phyloP scores from a whole-genome alignment of 2,888 invertebrate species.

The Drosophila lacicola region DNA sequence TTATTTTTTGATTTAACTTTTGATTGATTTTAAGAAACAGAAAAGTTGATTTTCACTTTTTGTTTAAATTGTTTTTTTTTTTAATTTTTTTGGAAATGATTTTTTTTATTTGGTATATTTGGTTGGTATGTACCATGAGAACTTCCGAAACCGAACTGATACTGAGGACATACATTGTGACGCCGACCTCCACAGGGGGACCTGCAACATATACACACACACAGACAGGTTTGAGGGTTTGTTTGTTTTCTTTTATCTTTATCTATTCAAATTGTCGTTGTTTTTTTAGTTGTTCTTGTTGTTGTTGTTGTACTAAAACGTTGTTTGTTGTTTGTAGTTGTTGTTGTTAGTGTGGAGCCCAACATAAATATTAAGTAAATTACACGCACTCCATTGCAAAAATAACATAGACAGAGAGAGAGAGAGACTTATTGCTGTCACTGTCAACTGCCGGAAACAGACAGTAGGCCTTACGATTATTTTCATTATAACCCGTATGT shows the following conservation, averaged over 20 bases:
- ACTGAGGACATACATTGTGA: conserved; percentile 99
- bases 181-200: conserved; percentile 98
- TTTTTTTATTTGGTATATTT: conserved; percentile 42
- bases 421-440: conserved; percentile 10
- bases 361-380: conserved; percentile 27
- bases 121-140: conserved; percentile 93
- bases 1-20: conserved; percentile 49
- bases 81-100: conserved; percentile 36
- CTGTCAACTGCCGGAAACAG: conserved; percentile 1
- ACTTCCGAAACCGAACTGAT: conserved; percentile 99
- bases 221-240: conserved; percentile 79
- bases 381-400: conserved; percentile 17
- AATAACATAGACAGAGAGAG: not conserved
- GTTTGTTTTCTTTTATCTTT: conserved; percentile 39
- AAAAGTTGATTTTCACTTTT: conserved; percentile 43
- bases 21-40: conserved; percentile 30
- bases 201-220: conserved; percentile 90
- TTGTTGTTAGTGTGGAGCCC: conserved; percentile 35
- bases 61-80: conserved; percentile 24
- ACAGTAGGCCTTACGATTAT: not conserved
- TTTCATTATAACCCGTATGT: not conserved
- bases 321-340: conserved; percentile 11
- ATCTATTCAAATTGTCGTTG: conserved; percentile 34
- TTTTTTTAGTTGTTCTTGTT: conserved; percentile 22
- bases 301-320: conserved; percentile 18